A percentile compares a stretch with the other conserved stretches of the same genome.
Conservation (phyloP, 2,113 vertebrate species). For the Periophthalmus modestus region DNA sequence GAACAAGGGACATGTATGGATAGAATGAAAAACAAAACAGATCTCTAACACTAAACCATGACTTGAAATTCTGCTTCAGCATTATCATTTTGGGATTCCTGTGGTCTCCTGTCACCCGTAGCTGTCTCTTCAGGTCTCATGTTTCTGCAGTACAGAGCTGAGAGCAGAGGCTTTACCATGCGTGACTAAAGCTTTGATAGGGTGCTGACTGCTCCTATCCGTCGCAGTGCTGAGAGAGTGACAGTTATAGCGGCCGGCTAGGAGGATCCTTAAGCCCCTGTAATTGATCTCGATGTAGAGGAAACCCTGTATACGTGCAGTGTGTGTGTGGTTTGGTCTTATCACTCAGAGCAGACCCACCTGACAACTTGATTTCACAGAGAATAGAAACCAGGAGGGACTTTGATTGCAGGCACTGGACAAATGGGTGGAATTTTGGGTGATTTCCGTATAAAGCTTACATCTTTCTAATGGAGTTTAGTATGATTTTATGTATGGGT, state of each 20-base stretch:
- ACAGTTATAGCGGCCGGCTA: conserved; percentile 28
- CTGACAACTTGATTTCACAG: conserved; percentile 67
- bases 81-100: conserved; percentile 58
- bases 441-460: conserved; percentile 37
- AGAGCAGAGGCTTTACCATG: conserved; percentile 43
- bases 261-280: conserved; percentile 48
- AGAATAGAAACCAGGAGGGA: conserved; percentile 54
- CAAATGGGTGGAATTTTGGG: conserved; percentile 53
- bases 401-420: conserved; percentile 57
- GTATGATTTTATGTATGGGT: conserved; percentile 18
- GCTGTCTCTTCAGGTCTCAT: conserved; percentile 56
- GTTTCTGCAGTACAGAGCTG: conserved; percentile 31
- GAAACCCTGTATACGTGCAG: conserved; percentile 49
- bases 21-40: too few relatives aligned
- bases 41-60: not conserved
- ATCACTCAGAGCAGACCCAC: conserved; percentile 50
- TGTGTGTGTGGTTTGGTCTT: conserved; percentile 35
- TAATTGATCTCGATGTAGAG: conserved; percentile 66
- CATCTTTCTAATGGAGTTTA: conserved; percentile 17
- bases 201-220: conserved; percentile 48
- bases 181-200: conserved; percentile 63
- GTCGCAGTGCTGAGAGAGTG: conserved; percentile 38
- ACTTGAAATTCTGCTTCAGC: conserved; percentile 18
- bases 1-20: too few relatives aligned
- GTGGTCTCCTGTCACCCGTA: conserved; percentile 30